Base-by-base conservation (phyloP, 35 echinoderm and acorn worm genomes). In the Heliocidaris tuberculata region DNA sequence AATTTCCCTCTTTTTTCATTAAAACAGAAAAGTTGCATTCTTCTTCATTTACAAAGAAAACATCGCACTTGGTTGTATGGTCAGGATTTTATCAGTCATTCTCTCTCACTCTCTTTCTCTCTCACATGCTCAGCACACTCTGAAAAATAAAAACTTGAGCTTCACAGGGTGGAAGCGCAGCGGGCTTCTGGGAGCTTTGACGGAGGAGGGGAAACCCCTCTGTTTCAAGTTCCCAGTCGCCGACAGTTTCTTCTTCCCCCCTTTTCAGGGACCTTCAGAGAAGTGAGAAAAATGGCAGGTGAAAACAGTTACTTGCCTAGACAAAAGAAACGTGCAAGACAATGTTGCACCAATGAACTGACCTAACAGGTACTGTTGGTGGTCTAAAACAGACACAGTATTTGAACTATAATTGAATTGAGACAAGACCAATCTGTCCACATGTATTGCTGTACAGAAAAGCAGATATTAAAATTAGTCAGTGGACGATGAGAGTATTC, bases 61-160 rank as follows among this genome's bases (percentile, higher is more conserved):
- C 65, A 78, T 27, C 65, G 27, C 27, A 78, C 65, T 1, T 42
- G 2, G 65, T 19, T n/a, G 19, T 78, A 78, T 78, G 65, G 65
- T 78, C 24, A 21, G 65, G 27, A 89, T 48, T 89, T 13, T 89
- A 32, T 32, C 87, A 31, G 29, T 48, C 31, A 47, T 30, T 89
- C 87, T 47, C 87, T 32, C 12, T 89, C 87, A 47, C 87, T 19
- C n/a, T n/a, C 87, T 89, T 48, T 89, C 87, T 89, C 87, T 89
- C 87, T 32, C 87, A 48, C 87, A 47, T 48, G 87, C 87, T n/a
- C 17, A 24, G 21, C 65, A 78, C 65, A 78, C 65, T 78, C 65
- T 78, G 65, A 78, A 78, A 19, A 27, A 78, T 6, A 78, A 27
- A 78, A 78, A n/a, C 65, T 2, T 6, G 24, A 1, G 65, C 17